Conservation (phyloP, 2,888 invertebrate genomes). For the Helleia helle region DNA sequence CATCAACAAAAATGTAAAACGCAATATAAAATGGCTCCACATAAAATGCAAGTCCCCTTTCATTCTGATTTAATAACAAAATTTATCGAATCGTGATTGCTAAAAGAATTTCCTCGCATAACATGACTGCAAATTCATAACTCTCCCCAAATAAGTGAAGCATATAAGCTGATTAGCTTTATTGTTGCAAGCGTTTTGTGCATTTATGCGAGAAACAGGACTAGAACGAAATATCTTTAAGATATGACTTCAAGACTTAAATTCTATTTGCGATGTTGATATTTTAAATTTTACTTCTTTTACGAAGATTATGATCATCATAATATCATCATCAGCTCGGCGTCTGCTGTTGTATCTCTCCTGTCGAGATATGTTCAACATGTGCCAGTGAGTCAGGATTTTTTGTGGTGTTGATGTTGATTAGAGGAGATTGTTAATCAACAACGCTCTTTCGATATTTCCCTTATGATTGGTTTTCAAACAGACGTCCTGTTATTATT, state of each 20-base stretch:
- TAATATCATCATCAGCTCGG: too few relatives aligned
- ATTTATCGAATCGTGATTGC: slow-evolving; percentile 8
- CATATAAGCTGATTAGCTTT: slow-evolving; percentile 47
- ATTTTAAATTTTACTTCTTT: not conserved
- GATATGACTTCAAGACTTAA: slow-evolving; percentile 3
- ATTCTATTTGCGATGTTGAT: not conserved
- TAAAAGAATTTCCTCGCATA: slow-evolving; percentile 7
- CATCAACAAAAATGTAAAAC: too few relatives aligned
- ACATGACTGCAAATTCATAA: slow-evolving; percentile 9
- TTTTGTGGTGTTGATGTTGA: too few relatives aligned
- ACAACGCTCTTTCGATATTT: too few relatives aligned
- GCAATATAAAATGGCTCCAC: not conserved
- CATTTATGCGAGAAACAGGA: slow-evolving; percentile 27
- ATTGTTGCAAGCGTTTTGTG: slow-evolving; percentile 46
- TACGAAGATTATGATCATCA: not conserved
- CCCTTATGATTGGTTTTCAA: too few relatives aligned
- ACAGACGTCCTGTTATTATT: too few relatives aligned
- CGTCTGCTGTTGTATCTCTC: too few relatives aligned
- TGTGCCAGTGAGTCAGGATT: too few relatives aligned
- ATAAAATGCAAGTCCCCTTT: slow-evolving; percentile 7
- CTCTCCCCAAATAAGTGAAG: slow-evolving; percentile 35
- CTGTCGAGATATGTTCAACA: too few relatives aligned
- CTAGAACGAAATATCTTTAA: slow-evolving; percentile 2
- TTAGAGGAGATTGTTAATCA: too few relatives aligned
- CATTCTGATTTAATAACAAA: slow-evolving; percentile 7